A percentile compares a stretch with the other conserved stretches of the same genome.
Conservation (phyloP, 2,797 vertebrate genomes). For the Ptychadena robeensis region DNA sequence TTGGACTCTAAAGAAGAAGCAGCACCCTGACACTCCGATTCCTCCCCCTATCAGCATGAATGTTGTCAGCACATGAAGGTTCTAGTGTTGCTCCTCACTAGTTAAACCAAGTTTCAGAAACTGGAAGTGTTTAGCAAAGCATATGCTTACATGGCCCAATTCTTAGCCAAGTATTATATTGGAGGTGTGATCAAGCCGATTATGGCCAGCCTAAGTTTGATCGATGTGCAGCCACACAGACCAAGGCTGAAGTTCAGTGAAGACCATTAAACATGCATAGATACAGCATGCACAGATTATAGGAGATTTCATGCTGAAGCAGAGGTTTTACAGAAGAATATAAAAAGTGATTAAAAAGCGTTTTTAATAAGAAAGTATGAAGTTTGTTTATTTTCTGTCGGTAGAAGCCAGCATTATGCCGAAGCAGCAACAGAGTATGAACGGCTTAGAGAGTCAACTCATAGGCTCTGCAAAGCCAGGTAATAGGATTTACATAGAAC, state of each 20-base stretch:
- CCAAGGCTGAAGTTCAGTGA: background rate
- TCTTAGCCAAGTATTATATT: background rate
- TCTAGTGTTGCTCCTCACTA: background rate
- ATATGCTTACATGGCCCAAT: background rate
- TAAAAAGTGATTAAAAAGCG: constrained; percentile 60
- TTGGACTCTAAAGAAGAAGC: background rate
- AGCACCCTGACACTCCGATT: background rate
- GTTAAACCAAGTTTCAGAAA: background rate
- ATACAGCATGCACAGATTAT: constrained; percentile 67
- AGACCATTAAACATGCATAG: constrained; percentile 67
- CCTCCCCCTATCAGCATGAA: no score
- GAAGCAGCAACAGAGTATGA: constrained; percentile 65
- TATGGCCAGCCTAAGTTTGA: background rate
- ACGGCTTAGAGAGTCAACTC: background rate
- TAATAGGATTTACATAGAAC: background rate
- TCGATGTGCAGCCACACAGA: background rate
- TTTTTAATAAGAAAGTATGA: constrained; percentile 7
- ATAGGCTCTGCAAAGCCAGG: background rate
- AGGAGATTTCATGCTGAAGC: constrained; percentile 70
- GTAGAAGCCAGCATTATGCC: constrained; percentile 70
- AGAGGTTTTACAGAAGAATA: constrained; percentile 67
- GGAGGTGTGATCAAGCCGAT: background rate
- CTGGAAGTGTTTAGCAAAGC: background rate
- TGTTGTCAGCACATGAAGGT: background rate
- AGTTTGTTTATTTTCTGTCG: constrained; percentile 60